Percentiles rank a stretch among this genome's conserved stretches.
Conservation (phyloP, 2,113 vertebrate genomes). For the Castor canadensis region DNA sequence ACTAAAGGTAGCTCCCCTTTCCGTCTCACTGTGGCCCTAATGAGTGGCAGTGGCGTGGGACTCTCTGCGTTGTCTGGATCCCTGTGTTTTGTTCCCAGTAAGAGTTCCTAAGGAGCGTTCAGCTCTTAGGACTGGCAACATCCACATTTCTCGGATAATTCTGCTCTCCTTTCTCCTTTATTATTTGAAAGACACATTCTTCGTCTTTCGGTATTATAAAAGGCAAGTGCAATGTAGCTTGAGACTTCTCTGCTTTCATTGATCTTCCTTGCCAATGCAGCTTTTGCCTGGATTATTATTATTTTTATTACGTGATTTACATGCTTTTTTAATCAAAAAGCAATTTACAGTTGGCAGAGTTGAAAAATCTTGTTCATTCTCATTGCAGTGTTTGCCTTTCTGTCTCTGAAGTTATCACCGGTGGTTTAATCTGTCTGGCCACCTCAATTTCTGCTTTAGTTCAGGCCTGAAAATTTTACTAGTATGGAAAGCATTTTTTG, state of each 20-base stretch:
- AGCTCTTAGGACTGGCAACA: neutral
- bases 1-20: neutral
- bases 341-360: conserved; percentile 25
- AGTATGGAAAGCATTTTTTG: neutral
- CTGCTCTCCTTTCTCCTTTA: neutral
- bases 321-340: conserved; percentile 44
- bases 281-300: neutral
- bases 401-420: neutral
- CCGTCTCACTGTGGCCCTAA: neutral
- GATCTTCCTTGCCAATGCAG: neutral
- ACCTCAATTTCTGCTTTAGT: conserved; percentile 28
- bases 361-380: conserved; percentile 42
- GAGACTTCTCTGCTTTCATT: neutral
- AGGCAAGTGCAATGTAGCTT: neutral
- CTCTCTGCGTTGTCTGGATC: neutral
- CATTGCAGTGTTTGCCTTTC: neutral
- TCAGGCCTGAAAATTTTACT: conserved; percentile 18
- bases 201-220: neutral
- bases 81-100: neutral
- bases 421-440: conserved; percentile 4
- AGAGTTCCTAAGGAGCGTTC: neutral
- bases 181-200: neutral
- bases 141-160: neutral
- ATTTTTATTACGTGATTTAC: neutral
- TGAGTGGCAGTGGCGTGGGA: neutral